phyloP scores from a whole-genome alignment of 2,113 vertebrate species.

The Podarcis muralis region DNA sequence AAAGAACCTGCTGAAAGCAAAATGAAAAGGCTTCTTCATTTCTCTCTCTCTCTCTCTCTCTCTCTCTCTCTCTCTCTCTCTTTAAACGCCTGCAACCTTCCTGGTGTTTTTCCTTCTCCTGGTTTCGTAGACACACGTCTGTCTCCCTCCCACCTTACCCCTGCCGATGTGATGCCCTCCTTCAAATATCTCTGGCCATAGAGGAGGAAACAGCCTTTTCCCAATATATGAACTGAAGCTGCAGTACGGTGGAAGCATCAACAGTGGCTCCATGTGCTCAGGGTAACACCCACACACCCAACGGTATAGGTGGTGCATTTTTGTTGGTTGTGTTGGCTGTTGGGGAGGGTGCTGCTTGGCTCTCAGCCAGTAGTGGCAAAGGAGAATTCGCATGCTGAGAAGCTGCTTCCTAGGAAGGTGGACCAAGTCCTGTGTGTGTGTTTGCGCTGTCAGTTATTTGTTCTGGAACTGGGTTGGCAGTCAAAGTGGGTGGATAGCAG shows the following conservation, averaged over 20 bases:
- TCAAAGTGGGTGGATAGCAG: slow-evolving; percentile 39
- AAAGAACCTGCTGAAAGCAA: not conserved
- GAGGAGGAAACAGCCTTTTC: slow-evolving; percentile 23
- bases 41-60: too few relatives aligned
- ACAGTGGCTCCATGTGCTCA: slow-evolving; percentile 22
- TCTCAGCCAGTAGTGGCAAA: not conserved
- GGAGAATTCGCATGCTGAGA: not conserved
- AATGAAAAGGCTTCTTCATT: not conserved
- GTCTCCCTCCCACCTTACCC: not conserved
- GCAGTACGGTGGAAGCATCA: slow-evolving; percentile 54
- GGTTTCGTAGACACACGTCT: not conserved
- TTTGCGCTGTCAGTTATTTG: slow-evolving; percentile 52
- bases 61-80: too few relatives aligned
- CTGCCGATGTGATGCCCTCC: not conserved
- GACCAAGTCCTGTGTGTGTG: slow-evolving; percentile 35
- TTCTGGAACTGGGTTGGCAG: slow-evolving; percentile 37
- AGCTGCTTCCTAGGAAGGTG: not conserved
- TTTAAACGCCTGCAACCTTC: not conserved
- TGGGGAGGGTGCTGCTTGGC: not conserved
- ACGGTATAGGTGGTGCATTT: not conserved
- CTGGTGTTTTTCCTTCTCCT: too few relatives aligned
- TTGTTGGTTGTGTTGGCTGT: not conserved
- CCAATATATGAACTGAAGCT: slow-evolving; percentile 28
- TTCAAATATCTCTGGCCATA: not conserved
- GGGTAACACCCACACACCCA: not conserved